A percentile compares a stretch with the other conserved stretches of the same genome.
These are phyloP conservation scores for Anableps anableps DNA, from an alignment of 2,797 vertebrate genomes.

Conservation along the genomic window DNA sequence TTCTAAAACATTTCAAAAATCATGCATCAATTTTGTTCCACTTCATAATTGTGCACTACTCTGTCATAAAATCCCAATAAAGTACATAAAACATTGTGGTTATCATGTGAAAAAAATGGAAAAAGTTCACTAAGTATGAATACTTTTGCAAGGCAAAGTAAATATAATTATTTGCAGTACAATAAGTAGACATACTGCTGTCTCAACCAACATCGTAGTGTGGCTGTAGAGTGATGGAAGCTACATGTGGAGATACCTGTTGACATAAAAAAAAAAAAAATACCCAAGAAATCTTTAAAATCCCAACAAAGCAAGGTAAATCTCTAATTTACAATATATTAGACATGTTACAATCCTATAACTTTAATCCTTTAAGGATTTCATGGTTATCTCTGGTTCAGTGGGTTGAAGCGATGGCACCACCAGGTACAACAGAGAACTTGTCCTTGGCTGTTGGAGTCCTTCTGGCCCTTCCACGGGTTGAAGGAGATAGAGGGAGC, in stretches of 20 bases:
- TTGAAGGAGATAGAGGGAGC: slow-evolving; percentile 47
- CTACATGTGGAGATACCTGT: neutral
- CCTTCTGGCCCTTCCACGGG: slow-evolving; percentile 59
- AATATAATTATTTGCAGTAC: neutral
- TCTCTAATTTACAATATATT: neutral
- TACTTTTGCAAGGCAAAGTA: neutral
- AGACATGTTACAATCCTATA: neutral
- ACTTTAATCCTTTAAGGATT: neutral
- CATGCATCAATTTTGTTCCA: neutral
- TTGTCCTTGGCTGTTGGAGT: slow-evolving; percentile 68
- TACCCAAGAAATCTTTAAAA: neutral
- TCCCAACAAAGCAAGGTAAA: neutral
- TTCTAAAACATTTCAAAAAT: neutral
- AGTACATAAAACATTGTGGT: neutral
- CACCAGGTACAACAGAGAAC: slow-evolving; percentile 71
- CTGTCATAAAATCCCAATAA: neutral
- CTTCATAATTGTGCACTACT: neutral
- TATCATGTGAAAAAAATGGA: neutral
- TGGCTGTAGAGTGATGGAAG: neutral
- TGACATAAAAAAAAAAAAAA: neutral
- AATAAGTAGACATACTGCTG: neutral
- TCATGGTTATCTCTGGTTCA: slow-evolving; percentile 33
- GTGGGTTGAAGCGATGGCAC: slow-evolving; percentile 39
- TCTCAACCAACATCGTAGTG: neutral
- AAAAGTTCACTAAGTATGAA: neutral